Percentiles rank a stretch among this genome's conserved stretches.
phyloP scores from a whole-genome alignment of 53 echinoderm and acorn worm genomes.

The Antedon mediterranea region DNA sequence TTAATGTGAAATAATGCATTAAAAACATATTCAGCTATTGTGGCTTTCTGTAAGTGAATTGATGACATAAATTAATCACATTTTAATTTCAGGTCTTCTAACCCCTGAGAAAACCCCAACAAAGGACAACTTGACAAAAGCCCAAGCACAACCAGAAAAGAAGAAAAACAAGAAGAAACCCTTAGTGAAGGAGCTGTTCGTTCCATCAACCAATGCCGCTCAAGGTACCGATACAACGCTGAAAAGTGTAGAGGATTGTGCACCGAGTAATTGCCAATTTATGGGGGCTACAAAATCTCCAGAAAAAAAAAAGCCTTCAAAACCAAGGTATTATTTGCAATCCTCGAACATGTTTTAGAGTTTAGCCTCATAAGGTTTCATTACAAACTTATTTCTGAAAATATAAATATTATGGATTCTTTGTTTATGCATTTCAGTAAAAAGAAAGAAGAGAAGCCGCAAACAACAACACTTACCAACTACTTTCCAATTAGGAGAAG shows the following conservation, averaged over 20 bases:
- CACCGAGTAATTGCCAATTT: too few species aligned
- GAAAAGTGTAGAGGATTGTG: neutral
- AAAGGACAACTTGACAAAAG: neutral
- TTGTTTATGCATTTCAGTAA: neutral
- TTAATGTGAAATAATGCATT: too few species aligned
- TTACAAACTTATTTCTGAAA: too few species aligned
- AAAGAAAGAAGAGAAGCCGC: neutral
- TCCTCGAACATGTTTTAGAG: too few species aligned
- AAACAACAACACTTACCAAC: constrained; percentile 46
- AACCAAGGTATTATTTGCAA: neutral
- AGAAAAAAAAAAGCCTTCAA: neutral
- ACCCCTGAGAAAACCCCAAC: constrained; percentile 38
- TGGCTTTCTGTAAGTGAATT: too few species aligned
- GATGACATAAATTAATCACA: too few species aligned
- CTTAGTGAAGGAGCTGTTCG: neutral
- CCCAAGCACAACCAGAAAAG: constrained; percentile 2
- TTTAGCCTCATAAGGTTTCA: too few species aligned
- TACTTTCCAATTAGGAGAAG: constrained; percentile 83
- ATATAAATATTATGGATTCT: too few species aligned
- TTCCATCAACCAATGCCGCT: neutral
- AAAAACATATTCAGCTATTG: too few species aligned
- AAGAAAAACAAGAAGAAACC: neutral
- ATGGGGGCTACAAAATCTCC: neutral
- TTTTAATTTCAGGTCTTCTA: constrained; percentile 6
- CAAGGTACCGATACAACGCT: neutral